Conservation (phyloP, 2,113 vertebrate species). For the Lycocorax pyrrhopterus region DNA sequence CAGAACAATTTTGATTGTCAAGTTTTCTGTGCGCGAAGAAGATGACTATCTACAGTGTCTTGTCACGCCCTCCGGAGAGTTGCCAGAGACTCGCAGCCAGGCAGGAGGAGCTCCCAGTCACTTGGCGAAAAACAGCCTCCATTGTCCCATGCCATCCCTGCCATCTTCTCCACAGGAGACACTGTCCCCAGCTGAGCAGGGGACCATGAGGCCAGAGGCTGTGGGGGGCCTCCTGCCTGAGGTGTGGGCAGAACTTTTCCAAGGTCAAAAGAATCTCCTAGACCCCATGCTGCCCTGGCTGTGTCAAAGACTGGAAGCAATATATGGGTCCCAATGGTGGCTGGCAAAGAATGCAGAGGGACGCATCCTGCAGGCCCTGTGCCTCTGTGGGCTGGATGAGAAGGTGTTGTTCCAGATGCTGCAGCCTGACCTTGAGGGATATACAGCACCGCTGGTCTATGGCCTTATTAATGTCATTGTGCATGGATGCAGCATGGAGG, state of each 20-base stretch:
- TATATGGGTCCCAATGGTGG: background rate
- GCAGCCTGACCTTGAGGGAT: background rate
- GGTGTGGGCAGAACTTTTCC: background rate
- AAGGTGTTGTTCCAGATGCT: background rate
- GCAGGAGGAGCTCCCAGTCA: background rate
- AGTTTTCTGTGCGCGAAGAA: background rate
- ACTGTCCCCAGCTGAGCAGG: background rate
- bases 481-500: background rate
- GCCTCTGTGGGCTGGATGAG: background rate
- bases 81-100: background rate
- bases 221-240: background rate
- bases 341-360: background rate
- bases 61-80: background rate
- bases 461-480: background rate
- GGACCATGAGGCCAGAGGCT: background rate
- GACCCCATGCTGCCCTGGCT: background rate
- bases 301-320: background rate
- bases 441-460: background rate
- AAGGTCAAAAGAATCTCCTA: background rate
- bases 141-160: accelerated
- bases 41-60: background rate
- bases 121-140: background rate
- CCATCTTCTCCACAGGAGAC: background rate
- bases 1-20: background rate
- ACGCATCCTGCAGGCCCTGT: background rate